Evolutionary conservation across 2,888 invertebrate genomes (phyloP).

Genomic region (Ennomos fuscantarius): DNA sequence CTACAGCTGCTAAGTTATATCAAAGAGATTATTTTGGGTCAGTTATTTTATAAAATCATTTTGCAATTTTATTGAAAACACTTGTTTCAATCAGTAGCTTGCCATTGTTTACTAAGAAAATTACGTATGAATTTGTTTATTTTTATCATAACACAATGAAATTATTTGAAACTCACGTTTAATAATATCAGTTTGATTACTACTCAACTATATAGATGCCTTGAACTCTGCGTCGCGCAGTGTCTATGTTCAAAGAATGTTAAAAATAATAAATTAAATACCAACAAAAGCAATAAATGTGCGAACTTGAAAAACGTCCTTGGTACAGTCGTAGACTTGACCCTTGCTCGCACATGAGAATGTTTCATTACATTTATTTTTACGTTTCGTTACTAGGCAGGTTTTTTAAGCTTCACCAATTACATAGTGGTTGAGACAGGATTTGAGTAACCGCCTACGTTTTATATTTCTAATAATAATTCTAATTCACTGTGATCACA

Average conservation of each 20-base stretch:
- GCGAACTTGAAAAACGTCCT: conserved; percentile 41
- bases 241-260: conserved; percentile 12
- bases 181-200: not conserved
- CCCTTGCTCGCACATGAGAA: conserved; percentile 32
- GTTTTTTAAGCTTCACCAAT: conserved; percentile 15
- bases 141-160: too few relatives aligned
- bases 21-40: too few relatives aligned
- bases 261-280: conserved; percentile 28
- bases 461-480: conserved; percentile 10
- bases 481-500: conserved; percentile 8
- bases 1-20: too few relatives aligned
- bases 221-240: conserved; percentile 2
- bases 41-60: too few relatives aligned
- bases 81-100: too few relatives aligned
- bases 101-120: too few relatives aligned
- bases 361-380: conserved; percentile 28
- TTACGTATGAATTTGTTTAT: too few relatives aligned
- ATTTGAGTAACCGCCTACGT: conserved; percentile 8
- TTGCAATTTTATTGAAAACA: too few relatives aligned
- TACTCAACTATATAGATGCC: conserved; percentile 6
- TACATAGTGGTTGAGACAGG: conserved; percentile 15
- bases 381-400: conserved; percentile 21
- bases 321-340: conserved; percentile 35
- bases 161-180: not conserved
- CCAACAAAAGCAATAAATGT: conserved; percentile 22